phyloP scores from a whole-genome alignment of 1,140 invertebrate species.

The Orchesella cincta region DNA sequence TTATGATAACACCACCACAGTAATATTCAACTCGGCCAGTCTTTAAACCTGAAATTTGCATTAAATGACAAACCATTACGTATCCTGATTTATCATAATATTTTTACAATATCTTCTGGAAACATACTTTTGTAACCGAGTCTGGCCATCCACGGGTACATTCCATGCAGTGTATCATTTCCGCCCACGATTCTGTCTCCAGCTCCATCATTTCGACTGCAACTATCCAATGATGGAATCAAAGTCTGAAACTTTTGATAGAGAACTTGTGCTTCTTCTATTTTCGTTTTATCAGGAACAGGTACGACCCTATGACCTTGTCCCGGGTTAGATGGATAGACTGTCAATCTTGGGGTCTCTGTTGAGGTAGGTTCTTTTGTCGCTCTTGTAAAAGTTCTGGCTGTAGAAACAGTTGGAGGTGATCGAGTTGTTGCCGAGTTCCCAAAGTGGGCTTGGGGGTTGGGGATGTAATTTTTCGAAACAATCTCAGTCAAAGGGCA shows the following conservation, averaged over 20 bases:
- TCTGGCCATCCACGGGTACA: slow-evolving; percentile 46
- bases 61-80: neutral
- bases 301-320: too few relatives aligned
- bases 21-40: slow-evolving; percentile 41
- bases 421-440: neutral
- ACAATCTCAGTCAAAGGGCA: slow-evolving; percentile 37
- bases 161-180: slow-evolving; percentile 37
- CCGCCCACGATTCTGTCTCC: slow-evolving; percentile 45
- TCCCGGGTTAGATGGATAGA: neutral
- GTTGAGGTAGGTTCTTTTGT: neutral
- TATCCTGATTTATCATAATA: neutral
- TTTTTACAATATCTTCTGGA: slow-evolving; percentile 17
- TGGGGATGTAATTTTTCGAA: neutral
- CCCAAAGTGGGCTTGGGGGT: neutral
- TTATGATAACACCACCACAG: slow-evolving; percentile 39
- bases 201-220: slow-evolving; percentile 27
- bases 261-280: neutral
- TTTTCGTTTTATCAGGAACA: too few relatives aligned
- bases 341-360: neutral
- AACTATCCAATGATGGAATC: slow-evolving; percentile 43
- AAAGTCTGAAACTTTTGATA: slow-evolving; percentile 39
- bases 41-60: slow-evolving; percentile 22
- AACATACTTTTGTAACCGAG: slow-evolving; percentile 48
- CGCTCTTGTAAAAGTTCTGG: neutral
- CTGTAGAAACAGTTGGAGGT: neutral